Percentiles rank a stretch among this genome's conserved stretches.
Evolutionary conservation across 2,113 vertebrate species (phyloP).

Genomic region (Tapirus terrestris): DNA sequence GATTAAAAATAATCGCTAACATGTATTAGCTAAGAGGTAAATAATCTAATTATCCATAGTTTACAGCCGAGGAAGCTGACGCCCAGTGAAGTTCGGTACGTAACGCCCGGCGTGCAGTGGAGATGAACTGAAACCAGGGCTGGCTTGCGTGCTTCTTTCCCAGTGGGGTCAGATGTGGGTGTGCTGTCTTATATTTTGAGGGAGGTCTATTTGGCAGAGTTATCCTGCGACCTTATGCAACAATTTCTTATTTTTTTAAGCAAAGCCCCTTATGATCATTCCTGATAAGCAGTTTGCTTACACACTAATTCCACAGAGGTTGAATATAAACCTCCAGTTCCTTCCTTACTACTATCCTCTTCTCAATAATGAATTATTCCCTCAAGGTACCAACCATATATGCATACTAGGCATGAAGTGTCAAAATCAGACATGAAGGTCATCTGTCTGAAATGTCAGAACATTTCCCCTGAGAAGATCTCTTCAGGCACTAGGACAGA

Average conservation of each 20-base stretch:
- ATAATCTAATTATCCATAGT: neutral
- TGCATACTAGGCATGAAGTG: neutral
- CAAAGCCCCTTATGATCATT: neutral
- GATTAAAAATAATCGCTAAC: neutral
- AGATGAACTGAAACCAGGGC: neutral
- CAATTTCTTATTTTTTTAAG: constrained; percentile 40
- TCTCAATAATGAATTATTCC: neutral
- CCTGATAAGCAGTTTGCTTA: neutral
- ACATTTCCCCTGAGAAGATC: neutral
- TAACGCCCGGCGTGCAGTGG: neutral
- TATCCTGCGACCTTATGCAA: neutral
- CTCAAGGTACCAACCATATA: neutral
- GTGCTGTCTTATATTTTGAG: neutral
- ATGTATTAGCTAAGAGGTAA: neutral
- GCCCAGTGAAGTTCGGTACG: neutral
- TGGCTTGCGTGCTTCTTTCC: neutral
- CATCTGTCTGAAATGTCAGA: neutral
- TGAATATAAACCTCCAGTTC: neutral
- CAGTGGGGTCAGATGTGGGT: neutral
- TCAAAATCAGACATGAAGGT: neutral
- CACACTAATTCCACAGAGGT: neutral
- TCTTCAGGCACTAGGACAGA: neutral
- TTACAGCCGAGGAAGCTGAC: neutral
- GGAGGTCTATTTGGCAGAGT: neutral
- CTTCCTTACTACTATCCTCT: neutral